These are phyloP conservation scores for Amphimallon solstitiale DNA, from an alignment of 2,888 invertebrate genomes.

Conservation along the genomic window DNA sequence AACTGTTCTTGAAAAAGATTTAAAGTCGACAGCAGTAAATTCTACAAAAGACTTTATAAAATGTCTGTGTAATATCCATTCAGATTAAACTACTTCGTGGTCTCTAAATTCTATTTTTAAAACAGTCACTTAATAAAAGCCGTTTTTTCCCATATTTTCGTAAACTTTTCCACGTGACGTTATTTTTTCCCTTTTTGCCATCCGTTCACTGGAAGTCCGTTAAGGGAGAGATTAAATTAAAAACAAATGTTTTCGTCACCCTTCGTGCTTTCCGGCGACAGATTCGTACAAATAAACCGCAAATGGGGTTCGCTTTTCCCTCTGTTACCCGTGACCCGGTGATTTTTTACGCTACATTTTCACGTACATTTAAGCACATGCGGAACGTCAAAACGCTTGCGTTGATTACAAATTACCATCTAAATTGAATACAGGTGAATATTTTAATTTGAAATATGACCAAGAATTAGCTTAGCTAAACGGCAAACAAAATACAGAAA, in stretches of 20 bases:
- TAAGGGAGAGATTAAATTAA: constrained; percentile 25
- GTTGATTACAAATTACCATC: constrained; percentile 25
- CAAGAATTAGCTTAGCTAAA: constrained; percentile 5
- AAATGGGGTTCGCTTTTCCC: constrained; percentile 11
- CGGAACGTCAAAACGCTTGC: constrained; percentile 6
- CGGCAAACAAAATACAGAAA: no score
- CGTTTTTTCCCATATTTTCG: no score
- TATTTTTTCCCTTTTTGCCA: background rate
- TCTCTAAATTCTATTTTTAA: no score
- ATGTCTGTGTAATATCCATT: no score
- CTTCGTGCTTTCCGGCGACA: constrained; percentile 11
- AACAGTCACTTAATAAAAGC: no score
- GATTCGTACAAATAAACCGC: constrained; percentile 26
- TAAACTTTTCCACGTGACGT: background rate
- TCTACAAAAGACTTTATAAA: no score
- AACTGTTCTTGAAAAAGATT: no score
- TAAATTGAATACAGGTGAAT: constrained; percentile 24
- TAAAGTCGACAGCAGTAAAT: no score
- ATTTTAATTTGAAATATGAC: constrained; percentile 10
- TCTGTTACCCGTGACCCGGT: constrained; percentile 6
- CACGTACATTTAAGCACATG: background rate
- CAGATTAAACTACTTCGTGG: no score
- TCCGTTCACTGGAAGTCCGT: background rate
- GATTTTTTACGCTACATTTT: constrained; percentile 16
- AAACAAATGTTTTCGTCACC: constrained; percentile 24